phyloP scores from a whole-genome alignment of 2,797 vertebrate genomes.

The Bovichtus diacanthus region DNA sequence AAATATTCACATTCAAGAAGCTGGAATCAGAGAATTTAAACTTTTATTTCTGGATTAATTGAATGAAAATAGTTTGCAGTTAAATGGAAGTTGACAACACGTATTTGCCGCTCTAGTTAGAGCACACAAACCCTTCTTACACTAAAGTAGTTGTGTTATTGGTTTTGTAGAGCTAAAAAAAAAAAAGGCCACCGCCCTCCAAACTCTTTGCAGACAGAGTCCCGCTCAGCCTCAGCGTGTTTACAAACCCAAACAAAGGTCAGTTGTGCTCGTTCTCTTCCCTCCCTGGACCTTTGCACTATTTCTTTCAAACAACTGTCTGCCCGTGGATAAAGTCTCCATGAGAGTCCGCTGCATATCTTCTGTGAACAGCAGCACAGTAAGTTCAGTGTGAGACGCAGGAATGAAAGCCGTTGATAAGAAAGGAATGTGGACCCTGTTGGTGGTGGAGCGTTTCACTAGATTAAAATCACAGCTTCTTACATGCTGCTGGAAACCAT shows the following conservation, averaged over 20 bases:
- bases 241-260: not conserved
- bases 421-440: conserved; percentile 58
- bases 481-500: conserved; percentile 43
- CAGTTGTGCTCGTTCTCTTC: not conserved
- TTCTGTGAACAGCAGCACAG: not conserved
- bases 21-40: too few species aligned
- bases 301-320: too few species aligned
- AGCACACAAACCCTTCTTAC: not conserved
- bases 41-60: too few species aligned
- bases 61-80: too few species aligned
- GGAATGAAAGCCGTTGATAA: conserved; percentile 64
- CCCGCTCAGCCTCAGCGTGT: not conserved
- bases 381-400: not conserved
- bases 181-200: too few species aligned
- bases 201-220: not conserved
- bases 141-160: too few species aligned
- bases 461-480: conserved; percentile 60
- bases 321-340: not conserved
- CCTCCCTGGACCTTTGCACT: not conserved
- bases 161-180: not conserved
- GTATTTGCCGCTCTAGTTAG: too few species aligned
- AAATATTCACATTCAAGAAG: too few species aligned
- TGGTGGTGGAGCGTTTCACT: conserved; percentile 42
- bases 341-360: not conserved
- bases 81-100: too few species aligned